A percentile compares a stretch with the other conserved stretches of the same genome.
Evolutionary conservation across 2,888 invertebrate genomes (phyloP).

Genomic region (Deilephila elpenor): DNA sequence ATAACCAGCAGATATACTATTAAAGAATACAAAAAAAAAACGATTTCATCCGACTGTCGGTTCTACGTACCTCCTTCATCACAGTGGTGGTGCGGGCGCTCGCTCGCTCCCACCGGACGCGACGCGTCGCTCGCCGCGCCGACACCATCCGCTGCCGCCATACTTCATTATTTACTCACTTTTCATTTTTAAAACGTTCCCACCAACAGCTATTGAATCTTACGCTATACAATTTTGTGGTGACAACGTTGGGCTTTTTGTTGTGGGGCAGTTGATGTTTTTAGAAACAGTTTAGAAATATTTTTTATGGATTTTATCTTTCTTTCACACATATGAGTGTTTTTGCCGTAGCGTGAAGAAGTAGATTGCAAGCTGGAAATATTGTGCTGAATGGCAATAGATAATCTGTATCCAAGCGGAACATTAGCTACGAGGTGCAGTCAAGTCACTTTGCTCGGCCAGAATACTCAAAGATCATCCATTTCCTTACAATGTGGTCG

Average conservation of each 20-base stretch:
- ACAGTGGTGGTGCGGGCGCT: constrained; percentile 47
- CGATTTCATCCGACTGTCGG: neutral
- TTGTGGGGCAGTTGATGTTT: neutral
- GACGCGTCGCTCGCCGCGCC: constrained; percentile 53
- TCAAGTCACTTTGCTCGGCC: too few species aligned
- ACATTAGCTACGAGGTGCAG: too few species aligned
- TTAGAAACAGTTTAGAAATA: neutral
- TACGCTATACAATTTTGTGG: neutral
- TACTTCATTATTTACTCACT: constrained; percentile 27
- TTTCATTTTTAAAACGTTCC: constrained; percentile 20
- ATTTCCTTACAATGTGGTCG: too few species aligned
- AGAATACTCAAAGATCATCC: too few species aligned
- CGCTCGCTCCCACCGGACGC: constrained; percentile 49
- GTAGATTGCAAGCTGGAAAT: too few species aligned
- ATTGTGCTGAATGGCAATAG: too few species aligned
- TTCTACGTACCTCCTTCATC: constrained; percentile 49
- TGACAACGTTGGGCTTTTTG: neutral
- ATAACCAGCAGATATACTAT: too few species aligned
- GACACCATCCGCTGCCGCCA: constrained; percentile 47
- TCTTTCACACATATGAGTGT: too few species aligned
- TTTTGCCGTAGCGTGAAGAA: too few species aligned
- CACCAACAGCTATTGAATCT: neutral
- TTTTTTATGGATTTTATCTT: neutral
- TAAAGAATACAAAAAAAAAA: neutral
- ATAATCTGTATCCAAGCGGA: too few species aligned